Evolutionary conservation across 1,140 invertebrate genomes (phyloP), one percentile per base, ranked within the genome.

Genomic region (Habropoda laboriosa): DNA sequence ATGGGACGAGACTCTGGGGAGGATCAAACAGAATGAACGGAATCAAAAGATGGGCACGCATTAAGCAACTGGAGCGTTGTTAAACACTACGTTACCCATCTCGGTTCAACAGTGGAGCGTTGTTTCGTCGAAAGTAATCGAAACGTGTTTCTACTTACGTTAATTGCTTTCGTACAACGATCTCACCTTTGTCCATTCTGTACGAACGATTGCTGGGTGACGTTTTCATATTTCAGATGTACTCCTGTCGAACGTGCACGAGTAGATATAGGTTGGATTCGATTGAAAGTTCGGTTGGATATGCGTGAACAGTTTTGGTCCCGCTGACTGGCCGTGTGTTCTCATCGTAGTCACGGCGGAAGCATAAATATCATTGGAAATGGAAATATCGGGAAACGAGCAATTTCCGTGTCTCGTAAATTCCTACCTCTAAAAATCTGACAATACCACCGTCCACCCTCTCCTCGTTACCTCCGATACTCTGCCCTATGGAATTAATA

Each of bases 341-440:
- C 18, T 8, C 13, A 27, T 42, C 21, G 40, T n/a, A 40, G n/a
- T 47, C n/a, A 18, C 49, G 30, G 8, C 51, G 30, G 51, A 47
- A 45, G n/a, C 30, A 76, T 45, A 68, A 68, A 76, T 68, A 76
- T 76, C 38, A 57, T 47, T 27, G 16, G n/a, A 47, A 67, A 45
- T 55, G 49, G 63, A 45, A 55, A 75, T 75, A 55, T 16, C 38
- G 18, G 73, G 61, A 67, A 45, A 38, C 21, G 49, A 24, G 49
- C 21, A 55, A 75, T 67, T 67, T 67, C 60, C 72, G 24, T 42
- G 45, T 40, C 35, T 18, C 58, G 72, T 75, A 64, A 75, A 64
- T 75, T 63, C n/a, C 10, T 24, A 21, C 24, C 35, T 40, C 21
- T 1, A 75, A 75, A 75, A 64, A 64, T 64, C 60, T 40, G 21